Evolutionary conservation across 2,888 invertebrate species (phyloP), one percentile per base, ranked within the genome.

Genomic region (Plebejus argus): DNA sequence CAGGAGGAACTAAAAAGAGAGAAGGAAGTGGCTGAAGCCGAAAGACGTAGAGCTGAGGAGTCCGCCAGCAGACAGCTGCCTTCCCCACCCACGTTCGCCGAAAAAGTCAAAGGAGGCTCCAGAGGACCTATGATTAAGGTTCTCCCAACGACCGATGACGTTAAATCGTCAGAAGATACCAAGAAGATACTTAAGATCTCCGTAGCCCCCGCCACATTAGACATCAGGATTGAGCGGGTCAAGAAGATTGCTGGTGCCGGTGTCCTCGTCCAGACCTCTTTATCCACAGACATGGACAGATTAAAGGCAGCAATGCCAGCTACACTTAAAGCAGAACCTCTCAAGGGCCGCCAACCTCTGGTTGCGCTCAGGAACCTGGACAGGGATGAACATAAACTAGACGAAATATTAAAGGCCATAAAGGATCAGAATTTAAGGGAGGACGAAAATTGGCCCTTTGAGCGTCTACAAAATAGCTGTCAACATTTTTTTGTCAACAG

Each of bases 121-220:
- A 56, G 56, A 0, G n/a, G 56, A 6, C 56, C 56, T 0, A 56
- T 56, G n/a, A 58, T 58, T 2, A 58, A 58, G 7, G 58, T 58
- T 6, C n/a, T 58, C 20, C 58, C 58, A 8, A 2, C 7, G 1
- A 1, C n/a, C n/a, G 20, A 58, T 8, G 1, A 8, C 5, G 8
- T n/a, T 0, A 35, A 78, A 66, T 7, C 80, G 78, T 20, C 80
- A 82, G 79, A 82, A 56, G 56, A 39, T 3, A 6, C 1, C 80
- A 81, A 74, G 79, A 81, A 39, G 80, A 81, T 77, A 4, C 15
- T 61, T 18, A 66, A 76, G 35, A 70, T 39, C 35, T 6, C 8
- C 15, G 53, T 53, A 15, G 53, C 53, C 53, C 39, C 7, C 39
- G 39, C 7, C 39, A 10, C 39, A 39, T 3, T 39, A 10, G 39